Conservation (phyloP, 2,113 vertebrate genomes). For the Oreochromis niloticus region DNA sequence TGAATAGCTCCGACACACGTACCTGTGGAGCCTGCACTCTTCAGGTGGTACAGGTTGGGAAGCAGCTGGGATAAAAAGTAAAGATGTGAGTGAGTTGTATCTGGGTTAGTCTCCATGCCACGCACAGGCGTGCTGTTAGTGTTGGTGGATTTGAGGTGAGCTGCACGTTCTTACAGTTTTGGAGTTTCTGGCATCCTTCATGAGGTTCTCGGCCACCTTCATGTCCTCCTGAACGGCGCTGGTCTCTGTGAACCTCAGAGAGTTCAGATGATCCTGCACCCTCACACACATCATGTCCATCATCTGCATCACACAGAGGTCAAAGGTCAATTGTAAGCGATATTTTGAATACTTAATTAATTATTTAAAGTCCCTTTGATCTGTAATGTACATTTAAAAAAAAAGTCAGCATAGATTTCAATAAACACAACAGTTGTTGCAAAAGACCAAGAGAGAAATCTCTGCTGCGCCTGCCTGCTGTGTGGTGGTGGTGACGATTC, state of each 20-base stretch:
- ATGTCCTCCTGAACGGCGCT: constrained; percentile 84
- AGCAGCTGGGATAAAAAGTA: constrained; percentile 73
- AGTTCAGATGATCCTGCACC: constrained; percentile 97
- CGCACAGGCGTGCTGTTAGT: accelerated
- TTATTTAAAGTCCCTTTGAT: background rate
- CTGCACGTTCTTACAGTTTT: constrained; percentile 76
- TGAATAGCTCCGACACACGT: constrained; percentile 81
- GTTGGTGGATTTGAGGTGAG: accelerated
- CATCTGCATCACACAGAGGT: constrained; percentile 73
- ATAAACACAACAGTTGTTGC: background rate
- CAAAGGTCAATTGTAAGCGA: background rate
- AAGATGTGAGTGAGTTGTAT: background rate
- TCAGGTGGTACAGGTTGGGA: constrained; percentile 89
- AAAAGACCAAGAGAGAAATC: background rate
- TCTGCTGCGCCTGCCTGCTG: constrained; percentile 78
- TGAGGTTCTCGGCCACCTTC: constrained; percentile 81
- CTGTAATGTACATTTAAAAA: background rate
- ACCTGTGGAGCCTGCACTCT: constrained; percentile 60
- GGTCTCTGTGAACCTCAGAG: constrained; percentile 78
- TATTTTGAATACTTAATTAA: background rate
- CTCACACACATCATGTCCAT: constrained; percentile 94
- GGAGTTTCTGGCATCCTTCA: constrained; percentile 93
- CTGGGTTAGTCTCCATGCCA: accelerated
- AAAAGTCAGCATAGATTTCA: background rate
- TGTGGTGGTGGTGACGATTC: constrained; percentile 94